Evolutionary conservation across 2,888 invertebrate species (phyloP).

Genomic region (Apantesis nais): DNA sequence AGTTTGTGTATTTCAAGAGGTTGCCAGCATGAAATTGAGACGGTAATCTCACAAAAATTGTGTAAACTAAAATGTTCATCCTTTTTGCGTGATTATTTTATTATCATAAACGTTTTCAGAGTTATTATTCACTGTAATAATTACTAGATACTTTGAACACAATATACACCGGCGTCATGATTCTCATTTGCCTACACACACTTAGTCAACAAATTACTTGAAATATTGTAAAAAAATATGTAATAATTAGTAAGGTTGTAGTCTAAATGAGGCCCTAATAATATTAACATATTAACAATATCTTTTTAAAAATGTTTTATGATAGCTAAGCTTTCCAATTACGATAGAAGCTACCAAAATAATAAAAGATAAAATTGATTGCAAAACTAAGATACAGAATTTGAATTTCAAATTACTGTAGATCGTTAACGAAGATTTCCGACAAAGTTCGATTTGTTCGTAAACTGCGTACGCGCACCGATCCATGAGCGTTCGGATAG

Average conservation of each 20-base stretch:
- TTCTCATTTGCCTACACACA: neutral
- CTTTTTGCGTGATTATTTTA: neutral
- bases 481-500: slow-evolving; percentile 46
- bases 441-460: slow-evolving; percentile 15
- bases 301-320: neutral
- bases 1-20: slow-evolving; percentile 11
- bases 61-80: neutral
- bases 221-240: neutral
- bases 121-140: no score
- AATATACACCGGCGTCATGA: neutral
- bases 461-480: slow-evolving; percentile 43
- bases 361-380: neutral
- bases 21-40: slow-evolving; percentile 22
- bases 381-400: slow-evolving; percentile 1
- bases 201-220: neutral
- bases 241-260: neutral
- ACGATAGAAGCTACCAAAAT: neutral
- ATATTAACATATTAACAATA: neutral
- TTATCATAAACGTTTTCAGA: neutral
- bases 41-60: neutral
- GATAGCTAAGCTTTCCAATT: neutral
- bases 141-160: no score
- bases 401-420: slow-evolving; percentile 1
- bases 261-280: neutral
- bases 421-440: slow-evolving; percentile 3